phyloP scores from a whole-genome alignment of 2,113 vertebrate genomes.

The Eolophus roseicapilla region DNA sequence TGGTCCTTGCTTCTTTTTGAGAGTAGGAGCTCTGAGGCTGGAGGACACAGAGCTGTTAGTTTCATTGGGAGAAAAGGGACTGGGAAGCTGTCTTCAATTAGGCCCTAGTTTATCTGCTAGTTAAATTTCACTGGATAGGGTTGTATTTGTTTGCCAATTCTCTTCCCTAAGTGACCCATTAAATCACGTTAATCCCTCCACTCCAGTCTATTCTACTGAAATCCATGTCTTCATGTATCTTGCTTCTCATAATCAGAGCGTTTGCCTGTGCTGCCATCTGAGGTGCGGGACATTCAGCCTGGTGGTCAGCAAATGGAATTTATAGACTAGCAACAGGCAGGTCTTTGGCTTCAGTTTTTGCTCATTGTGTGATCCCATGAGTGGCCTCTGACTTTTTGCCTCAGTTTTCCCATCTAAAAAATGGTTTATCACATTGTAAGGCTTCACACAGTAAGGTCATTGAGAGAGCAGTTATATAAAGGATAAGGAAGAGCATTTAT shows the following conservation, averaged over 20 bases:
- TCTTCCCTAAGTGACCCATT: neutral
- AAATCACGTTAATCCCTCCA: neutral
- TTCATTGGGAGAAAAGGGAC: neutral
- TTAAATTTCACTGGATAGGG: neutral
- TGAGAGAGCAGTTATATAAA: neutral
- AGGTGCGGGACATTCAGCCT: neutral
- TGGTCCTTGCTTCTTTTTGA: neutral
- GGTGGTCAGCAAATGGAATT: neutral
- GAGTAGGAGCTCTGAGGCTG: neutral
- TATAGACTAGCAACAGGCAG: neutral
- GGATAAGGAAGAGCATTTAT: neutral
- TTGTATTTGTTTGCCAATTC: conserved; percentile 7
- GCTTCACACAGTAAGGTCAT: neutral
- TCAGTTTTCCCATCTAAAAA: neutral
- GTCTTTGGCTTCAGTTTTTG: neutral
- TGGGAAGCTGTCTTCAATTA: neutral
- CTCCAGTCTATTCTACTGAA: neutral
- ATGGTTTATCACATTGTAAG: neutral
- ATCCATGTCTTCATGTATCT: neutral
- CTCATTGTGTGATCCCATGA: neutral
- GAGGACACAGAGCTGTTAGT: neutral
- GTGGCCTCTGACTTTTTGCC: neutral
- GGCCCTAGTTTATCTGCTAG: neutral
- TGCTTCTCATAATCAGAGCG: neutral
- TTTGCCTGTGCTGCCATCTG: neutral